Evolutionary conservation across 2,113 vertebrate species (phyloP).

Genomic region (Lycaon pictus): DNA sequence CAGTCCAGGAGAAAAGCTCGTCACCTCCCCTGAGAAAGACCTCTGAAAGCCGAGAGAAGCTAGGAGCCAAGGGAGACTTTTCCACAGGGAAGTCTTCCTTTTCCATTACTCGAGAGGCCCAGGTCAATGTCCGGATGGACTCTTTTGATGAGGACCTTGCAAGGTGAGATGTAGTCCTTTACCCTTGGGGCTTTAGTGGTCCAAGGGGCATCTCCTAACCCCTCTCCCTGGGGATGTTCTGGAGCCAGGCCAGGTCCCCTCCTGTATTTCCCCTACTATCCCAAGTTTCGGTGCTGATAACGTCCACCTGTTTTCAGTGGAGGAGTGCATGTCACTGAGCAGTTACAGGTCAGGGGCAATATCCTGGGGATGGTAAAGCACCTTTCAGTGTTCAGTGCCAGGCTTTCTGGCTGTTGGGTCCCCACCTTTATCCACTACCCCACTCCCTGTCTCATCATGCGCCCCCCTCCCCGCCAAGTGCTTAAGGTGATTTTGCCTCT

Average conservation of each 20-base stretch:
- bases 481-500: not conserved
- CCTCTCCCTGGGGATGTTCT: not conserved
- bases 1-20: slow-evolving; percentile 88
- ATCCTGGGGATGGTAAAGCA: not conserved
- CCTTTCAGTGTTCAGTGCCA: not conserved
- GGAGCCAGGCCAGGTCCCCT: not conserved
- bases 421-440: not conserved
- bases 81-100: slow-evolving; percentile 89
- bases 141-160: slow-evolving; percentile 93
- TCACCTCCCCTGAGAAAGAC: slow-evolving; percentile 86
- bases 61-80: slow-evolving; percentile 89
- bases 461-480: not conserved
- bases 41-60: slow-evolving; percentile 91
- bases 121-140: slow-evolving; percentile 95
- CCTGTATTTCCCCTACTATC: not conserved
- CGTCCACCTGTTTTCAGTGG: not conserved
- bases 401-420: not conserved
- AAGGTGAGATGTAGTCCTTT: slow-evolving; percentile 88
- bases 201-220: not conserved
- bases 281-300: not conserved
- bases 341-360: not conserved
- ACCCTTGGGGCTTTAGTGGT: not conserved
- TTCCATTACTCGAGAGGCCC: slow-evolving; percentile 92
- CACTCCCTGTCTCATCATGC: too few relatives aligned
- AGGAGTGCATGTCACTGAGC: not conserved